Percentiles rank a stretch among this genome's conserved stretches.
phyloP scores from a whole-genome alignment of 35 echinoderm and acorn worm genomes.

The Ophiothrix spiculata region DNA sequence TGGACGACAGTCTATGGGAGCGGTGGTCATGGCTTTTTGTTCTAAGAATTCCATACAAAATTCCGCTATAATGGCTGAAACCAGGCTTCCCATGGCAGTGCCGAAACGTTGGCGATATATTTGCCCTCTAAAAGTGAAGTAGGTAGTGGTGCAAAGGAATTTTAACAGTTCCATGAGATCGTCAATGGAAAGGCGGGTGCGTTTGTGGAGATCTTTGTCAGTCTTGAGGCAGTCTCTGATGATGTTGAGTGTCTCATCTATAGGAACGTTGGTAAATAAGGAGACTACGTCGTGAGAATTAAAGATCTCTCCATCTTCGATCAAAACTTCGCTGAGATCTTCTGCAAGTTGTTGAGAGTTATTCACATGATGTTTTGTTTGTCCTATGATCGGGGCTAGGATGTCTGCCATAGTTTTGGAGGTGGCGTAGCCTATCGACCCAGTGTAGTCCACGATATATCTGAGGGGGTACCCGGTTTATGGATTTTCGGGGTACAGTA shows the following conservation, averaged over 20 bases:
- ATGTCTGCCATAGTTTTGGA: not conserved
- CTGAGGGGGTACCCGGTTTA: slow-evolving; percentile 18
- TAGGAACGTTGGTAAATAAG: not conserved
- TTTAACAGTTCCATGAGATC: not conserved
- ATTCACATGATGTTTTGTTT: slow-evolving; percentile 11
- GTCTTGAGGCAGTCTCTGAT: not conserved
- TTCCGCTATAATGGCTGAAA: slow-evolving; percentile 23
- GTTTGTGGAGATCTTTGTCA: not conserved
- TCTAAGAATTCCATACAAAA: no score
- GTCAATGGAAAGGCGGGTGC: not conserved
- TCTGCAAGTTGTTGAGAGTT: slow-evolving; percentile 19
- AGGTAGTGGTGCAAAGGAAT: not conserved
- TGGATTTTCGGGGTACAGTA: slow-evolving; percentile 26
- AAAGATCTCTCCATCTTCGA: slow-evolving; percentile 11
- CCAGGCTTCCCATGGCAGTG: slow-evolving; percentile 26
- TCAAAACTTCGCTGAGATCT: not conserved
- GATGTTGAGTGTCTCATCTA: not conserved
- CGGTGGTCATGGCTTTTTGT: no score
- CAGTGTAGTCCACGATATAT: slow-evolving; percentile 27
- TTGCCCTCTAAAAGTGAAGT: not conserved
- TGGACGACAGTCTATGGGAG: no score
- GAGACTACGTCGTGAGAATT: slow-evolving; percentile 26
- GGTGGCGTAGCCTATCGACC: slow-evolving; percentile 10
- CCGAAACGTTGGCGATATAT: not conserved
- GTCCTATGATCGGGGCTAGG: not conserved